Evolutionary conservation across 2,113 vertebrate genomes (phyloP).

Genomic region (Noturus placidus): DNA sequence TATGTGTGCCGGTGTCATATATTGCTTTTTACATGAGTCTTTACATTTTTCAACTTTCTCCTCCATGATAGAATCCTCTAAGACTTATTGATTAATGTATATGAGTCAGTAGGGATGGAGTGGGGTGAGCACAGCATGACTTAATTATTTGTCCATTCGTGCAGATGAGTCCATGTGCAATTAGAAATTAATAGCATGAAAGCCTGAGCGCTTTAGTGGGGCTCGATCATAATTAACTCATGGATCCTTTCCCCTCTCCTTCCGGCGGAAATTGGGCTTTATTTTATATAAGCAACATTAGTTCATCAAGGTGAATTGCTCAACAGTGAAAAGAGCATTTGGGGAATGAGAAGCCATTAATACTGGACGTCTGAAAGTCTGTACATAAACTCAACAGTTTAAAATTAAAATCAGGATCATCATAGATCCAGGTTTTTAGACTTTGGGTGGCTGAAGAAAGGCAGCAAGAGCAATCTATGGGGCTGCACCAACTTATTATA

Average conservation of each 20-base stretch:
- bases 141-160: conserved; percentile 67
- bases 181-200: conserved; percentile 74
- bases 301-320: conserved; percentile 62
- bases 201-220: conserved; percentile 48
- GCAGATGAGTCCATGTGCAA: conserved; percentile 66
- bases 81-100: conserved; percentile 39
- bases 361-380: conserved; percentile 20
- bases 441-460: background rate
- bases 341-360: conserved; percentile 16
- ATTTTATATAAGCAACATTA: conserved; percentile 59
- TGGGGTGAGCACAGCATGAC: conserved; percentile 36
- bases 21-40: background rate
- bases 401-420: background rate
- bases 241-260: background rate
- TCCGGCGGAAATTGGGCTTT: conserved; percentile 64
- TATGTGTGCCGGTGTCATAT: background rate
- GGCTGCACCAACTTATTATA: background rate
- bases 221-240: conserved; percentile 65
- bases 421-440: background rate
- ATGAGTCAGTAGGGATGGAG: conserved; percentile 37
- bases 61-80: background rate
- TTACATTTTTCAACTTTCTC: background rate
- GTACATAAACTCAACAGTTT: background rate
- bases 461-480: background rate
- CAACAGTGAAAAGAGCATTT: conserved; percentile 33